Evolutionary conservation across 1,140 invertebrate genomes (phyloP).

Genomic region (Lepidurus couesii): DNA sequence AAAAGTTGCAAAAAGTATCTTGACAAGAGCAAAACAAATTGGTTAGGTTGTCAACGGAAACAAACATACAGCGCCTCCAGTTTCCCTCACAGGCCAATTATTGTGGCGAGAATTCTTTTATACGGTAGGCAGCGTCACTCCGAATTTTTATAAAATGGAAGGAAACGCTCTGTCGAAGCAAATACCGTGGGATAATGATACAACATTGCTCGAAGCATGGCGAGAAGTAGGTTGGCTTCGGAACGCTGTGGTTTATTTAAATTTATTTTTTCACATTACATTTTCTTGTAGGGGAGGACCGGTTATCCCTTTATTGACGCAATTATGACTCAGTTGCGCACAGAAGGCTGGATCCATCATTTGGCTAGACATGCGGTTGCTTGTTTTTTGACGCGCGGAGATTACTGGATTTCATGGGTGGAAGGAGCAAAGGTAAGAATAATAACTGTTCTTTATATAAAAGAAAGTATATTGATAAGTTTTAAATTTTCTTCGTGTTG

Average conservation of each 20-base stretch:
- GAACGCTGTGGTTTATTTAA: slow-evolving; percentile 35
- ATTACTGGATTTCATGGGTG: slow-evolving; percentile 67
- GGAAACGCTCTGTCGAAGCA: slow-evolving; percentile 66
- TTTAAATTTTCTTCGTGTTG: slow-evolving; percentile 23
- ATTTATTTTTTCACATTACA: not conserved
- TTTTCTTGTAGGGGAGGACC: slow-evolving; percentile 52
- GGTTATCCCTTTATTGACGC: slow-evolving; percentile 72
- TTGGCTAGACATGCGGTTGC: slow-evolving; percentile 62
- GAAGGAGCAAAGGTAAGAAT: slow-evolving; percentile 50
- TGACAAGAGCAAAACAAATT: not conserved
- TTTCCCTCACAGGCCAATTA: slow-evolving; percentile 59
- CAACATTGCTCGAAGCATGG: slow-evolving; percentile 59
- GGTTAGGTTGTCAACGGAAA: slow-evolving; percentile 44
- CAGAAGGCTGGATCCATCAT: slow-evolving; percentile 67
- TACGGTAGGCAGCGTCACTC: slow-evolving; percentile 62
- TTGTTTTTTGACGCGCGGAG: slow-evolving; percentile 64
- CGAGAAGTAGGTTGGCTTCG: slow-evolving; percentile 42
- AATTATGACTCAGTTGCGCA: slow-evolving; percentile 59
- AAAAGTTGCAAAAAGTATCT: slow-evolving; percentile 30
- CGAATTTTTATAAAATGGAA: slow-evolving; percentile 60
- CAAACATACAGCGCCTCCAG: slow-evolving; percentile 54
- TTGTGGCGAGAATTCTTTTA: slow-evolving; percentile 77
- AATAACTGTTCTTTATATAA: not conserved
- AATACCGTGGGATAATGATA: slow-evolving; percentile 62
- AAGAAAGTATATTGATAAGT: not conserved